These are phyloP conservation scores for Tamandua tetradactyla DNA, from an alignment of 2,797 vertebrate genomes.

Conservation along the genomic window DNA sequence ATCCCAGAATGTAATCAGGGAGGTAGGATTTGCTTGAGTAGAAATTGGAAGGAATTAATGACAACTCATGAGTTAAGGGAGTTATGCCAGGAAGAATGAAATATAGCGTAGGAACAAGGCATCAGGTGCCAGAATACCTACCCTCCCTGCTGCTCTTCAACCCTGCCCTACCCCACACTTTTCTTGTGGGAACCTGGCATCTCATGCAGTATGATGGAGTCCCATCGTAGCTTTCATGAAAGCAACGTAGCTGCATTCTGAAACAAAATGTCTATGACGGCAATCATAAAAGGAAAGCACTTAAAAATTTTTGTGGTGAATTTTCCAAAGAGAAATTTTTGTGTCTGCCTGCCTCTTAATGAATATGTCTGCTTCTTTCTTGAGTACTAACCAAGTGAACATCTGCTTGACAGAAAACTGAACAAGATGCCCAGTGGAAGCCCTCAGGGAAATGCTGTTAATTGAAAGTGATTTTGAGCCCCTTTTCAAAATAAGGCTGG, in stretches of 20 bases:
- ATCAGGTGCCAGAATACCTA: background rate
- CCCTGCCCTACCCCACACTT: background rate
- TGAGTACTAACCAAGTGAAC: slow-evolving; percentile 71
- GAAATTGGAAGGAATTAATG: slow-evolving; percentile 75
- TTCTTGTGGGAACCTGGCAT: background rate
- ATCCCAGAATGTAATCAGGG: slow-evolving; percentile 70
- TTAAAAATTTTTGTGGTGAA: slow-evolving; percentile 64
- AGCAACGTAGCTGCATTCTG: slow-evolving; percentile 14
- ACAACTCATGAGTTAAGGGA: slow-evolving; percentile 36
- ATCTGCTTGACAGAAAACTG: slow-evolving; percentile 70
- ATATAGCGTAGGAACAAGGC: background rate
- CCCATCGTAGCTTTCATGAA: slow-evolving; percentile 64
- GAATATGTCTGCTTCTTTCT: slow-evolving; percentile 77
- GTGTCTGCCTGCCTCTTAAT: slow-evolving; percentile 67
- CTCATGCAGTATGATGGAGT: background rate
- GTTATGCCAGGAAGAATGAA: slow-evolving; percentile 50
- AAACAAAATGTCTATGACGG: slow-evolving; percentile 44
- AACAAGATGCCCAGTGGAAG: slow-evolving; percentile 48
- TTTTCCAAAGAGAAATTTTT: slow-evolving; percentile 71
- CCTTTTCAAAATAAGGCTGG: slow-evolving; percentile 45
- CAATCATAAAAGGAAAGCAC: slow-evolving; percentile 52
- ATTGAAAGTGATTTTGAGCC: slow-evolving; percentile 59
- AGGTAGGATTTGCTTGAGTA: slow-evolving; percentile 56
- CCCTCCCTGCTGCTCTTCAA: background rate
- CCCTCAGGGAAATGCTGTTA: slow-evolving; percentile 18